Base-by-base conservation (phyloP, 2,888 invertebrate species). In the Drosophila cyrtoloma region DNA sequence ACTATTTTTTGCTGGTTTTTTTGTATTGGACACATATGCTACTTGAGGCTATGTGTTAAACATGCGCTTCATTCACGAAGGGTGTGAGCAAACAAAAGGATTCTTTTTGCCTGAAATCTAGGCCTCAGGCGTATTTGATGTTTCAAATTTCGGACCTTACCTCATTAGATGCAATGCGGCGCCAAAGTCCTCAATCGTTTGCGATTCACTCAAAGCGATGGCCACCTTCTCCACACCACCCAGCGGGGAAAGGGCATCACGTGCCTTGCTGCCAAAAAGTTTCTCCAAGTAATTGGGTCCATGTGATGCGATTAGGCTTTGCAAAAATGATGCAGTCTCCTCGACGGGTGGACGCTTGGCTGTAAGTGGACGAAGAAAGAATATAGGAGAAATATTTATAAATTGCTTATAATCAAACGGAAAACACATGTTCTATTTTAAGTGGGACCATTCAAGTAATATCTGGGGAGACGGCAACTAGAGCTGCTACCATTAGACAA, bases 241-340 rank as follows among this genome's bases (percentile, higher is more conserved):
- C 73, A 99, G 95, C 4, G 98, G 98, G 84, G 96, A 96, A 65
- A 99, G 95, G 4, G 98, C 97, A 92, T 98, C 98, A 83, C 98
- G 95, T 37, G 98, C 99, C 94, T 98, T 98, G 93, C 96, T 97
- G 61, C 99, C 99, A 92, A 99, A 99, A 71, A 99, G 95, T 94
- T 99, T 99, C 94, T 98, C 98, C 93, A 99, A 95, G 94, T 99
- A 99, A 94, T 99, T 98, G 82, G 98, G 98, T 77, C 99, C 99
- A 93, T 99, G 99, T 79, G 98, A 98, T 57, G 98, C 97, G 90
- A 99, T 95, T 84, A 99, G 95, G 30, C 98, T 98, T 93, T 98
- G 98, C 81, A 99, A 94, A 93, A 99, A 99, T 75, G 98, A 98
- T 53, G 98, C 97, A 0, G 98, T 99, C 93, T 99, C 99, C 93